phyloP scores from a whole-genome alignment of 2,113 vertebrate species.

The Chrysochloris asiatica region DNA sequence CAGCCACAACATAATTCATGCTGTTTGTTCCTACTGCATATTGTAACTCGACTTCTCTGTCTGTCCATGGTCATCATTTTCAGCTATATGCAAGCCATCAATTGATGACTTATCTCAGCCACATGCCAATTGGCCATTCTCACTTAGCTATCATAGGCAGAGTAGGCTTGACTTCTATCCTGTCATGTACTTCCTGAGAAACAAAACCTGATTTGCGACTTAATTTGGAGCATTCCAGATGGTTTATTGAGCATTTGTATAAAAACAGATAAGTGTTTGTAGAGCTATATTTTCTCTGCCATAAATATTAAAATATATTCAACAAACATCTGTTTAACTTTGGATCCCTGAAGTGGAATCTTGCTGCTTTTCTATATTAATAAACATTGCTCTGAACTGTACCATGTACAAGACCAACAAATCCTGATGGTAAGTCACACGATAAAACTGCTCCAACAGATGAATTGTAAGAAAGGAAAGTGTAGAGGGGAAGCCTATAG shows the following conservation, averaged over 20 bases:
- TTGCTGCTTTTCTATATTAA: constrained; percentile 24
- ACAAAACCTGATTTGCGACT: constrained; percentile 6
- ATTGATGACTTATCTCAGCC: background rate
- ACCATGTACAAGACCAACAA: constrained; percentile 5
- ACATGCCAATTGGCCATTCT: background rate
- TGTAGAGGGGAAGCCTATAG: background rate
- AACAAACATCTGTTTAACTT: constrained; percentile 25
- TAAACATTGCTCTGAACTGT: constrained; percentile 1
- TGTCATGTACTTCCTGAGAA: constrained; percentile 28
- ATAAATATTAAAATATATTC: constrained; percentile 10
- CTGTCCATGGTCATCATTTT: background rate
- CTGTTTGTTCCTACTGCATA: background rate
- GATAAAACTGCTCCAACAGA: background rate
- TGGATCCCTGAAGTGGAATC: constrained; percentile 10
- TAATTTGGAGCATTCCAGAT: too few relatives aligned
- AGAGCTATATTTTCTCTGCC: constrained; percentile 5
- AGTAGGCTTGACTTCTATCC: background rate
- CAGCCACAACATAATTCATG: too few relatives aligned
- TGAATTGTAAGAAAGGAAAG: background rate
- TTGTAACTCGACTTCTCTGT: background rate
- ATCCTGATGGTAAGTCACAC: background rate
- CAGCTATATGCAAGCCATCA: constrained; percentile 3
- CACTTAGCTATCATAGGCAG: background rate
- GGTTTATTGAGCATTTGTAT: background rate
- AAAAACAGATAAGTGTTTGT: background rate